Conservation (phyloP, 2,113 vertebrate species). For the Tor tambroides region DNA sequence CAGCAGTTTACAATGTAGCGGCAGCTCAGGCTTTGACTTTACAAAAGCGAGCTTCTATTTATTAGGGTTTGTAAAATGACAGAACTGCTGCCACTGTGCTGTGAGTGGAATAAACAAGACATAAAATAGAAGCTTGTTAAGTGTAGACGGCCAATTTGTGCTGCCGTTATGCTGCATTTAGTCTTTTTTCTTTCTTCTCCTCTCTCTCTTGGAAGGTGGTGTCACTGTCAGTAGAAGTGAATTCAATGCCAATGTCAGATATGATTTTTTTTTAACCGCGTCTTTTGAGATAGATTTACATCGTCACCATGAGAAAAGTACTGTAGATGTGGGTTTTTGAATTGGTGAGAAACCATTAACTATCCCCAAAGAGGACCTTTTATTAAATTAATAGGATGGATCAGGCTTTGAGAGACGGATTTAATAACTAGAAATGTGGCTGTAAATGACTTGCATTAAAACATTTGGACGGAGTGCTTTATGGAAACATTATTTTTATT, state of each 20-base stretch:
- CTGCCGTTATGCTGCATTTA: conserved; percentile 55
- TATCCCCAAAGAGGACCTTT: conserved; percentile 15
- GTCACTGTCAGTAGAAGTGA: conserved; percentile 17
- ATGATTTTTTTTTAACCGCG: not conserved
- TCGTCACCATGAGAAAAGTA: not conserved
- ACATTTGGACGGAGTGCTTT: conserved; percentile 20
- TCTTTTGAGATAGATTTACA: conserved; percentile 10
- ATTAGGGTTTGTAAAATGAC: conserved; percentile 65
- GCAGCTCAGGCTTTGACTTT: conserved; percentile 63
- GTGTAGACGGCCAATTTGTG: conserved; percentile 55
- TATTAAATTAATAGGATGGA: conserved; percentile 27
- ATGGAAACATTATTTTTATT: conserved; percentile 27
- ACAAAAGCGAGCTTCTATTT: conserved; percentile 66
- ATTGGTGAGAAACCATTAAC: conserved; percentile 19
- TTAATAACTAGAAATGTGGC: conserved; percentile 29
- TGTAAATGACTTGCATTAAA: conserved; percentile 3
- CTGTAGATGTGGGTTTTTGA: not conserved
- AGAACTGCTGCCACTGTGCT: conserved; percentile 57
- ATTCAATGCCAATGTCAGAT: conserved; percentile 23
- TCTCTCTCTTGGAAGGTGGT: not conserved
- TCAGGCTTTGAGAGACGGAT: not conserved
- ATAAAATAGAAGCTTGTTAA: conserved; percentile 58
- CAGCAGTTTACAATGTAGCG: conserved; percentile 62
- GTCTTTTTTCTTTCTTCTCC: conserved; percentile 30
- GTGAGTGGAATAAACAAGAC: conserved; percentile 65